Evolutionary conservation across 2,797 vertebrate species (phyloP).

Genomic region (Cynodonichthys magdalenae): DNA sequence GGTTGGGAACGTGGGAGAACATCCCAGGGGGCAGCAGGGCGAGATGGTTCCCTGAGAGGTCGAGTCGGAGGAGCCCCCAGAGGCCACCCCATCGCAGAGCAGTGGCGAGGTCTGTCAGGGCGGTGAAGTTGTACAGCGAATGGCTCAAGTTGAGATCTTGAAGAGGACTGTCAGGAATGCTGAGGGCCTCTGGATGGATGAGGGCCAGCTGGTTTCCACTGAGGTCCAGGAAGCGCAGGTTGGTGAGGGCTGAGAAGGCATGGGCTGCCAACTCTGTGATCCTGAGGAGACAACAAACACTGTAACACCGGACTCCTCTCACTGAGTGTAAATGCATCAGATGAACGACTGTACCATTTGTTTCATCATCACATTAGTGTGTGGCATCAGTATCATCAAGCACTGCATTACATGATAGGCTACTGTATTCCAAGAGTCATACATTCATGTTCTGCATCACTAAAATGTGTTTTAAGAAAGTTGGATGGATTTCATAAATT

Average conservation of each 20-base stretch:
- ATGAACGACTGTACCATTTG: too few relatives aligned
- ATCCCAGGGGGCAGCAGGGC: conserved; percentile 75
- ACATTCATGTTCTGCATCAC: too few relatives aligned
- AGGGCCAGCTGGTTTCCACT: conserved; percentile 79
- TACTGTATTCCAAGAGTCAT: too few relatives aligned
- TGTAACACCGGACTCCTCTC: conserved; percentile 17
- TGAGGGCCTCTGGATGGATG: conserved; percentile 83
- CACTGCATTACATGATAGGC: background rate
- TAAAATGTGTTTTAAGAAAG: too few relatives aligned
- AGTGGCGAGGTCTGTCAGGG: conserved; percentile 74
- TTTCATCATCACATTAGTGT: too few relatives aligned
- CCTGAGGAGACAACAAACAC: conserved; percentile 65
- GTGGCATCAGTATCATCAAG: background rate
- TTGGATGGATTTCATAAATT: too few relatives aligned
- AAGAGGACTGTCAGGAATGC: conserved; percentile 76
- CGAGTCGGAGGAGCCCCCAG: conserved; percentile 73
- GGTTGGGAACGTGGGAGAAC: conserved; percentile 75
- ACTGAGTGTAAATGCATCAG: background rate
- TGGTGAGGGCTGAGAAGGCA: conserved; percentile 75
- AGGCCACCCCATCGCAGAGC: conserved; percentile 81
- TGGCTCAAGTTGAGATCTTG: conserved; percentile 82
- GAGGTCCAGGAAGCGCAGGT: conserved; percentile 79
- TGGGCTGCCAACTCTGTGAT: conserved; percentile 77
- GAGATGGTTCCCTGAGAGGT: conserved; percentile 80
- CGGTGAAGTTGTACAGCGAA: conserved; percentile 76